Percentiles rank a stretch among this genome's conserved stretches.
Evolutionary conservation across 1,140 invertebrate species (phyloP).

Genomic region (Dreissena polymorpha): DNA sequence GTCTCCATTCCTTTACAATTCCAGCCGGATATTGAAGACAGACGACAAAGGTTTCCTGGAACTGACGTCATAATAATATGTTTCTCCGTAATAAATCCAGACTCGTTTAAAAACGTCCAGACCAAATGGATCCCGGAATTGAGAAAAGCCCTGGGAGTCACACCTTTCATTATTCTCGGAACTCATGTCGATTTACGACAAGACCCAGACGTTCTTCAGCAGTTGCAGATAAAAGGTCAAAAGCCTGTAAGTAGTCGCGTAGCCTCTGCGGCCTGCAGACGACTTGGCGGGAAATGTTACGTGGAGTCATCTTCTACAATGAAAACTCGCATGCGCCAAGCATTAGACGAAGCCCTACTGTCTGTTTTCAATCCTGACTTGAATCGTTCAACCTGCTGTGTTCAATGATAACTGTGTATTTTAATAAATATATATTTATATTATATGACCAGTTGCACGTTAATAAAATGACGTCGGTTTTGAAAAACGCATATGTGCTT

Average conservation of each 20-base stretch:
- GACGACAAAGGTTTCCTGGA: slow-evolving; percentile 54
- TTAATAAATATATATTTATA: too few relatives aligned
- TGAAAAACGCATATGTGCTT: too few relatives aligned
- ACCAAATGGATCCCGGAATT: slow-evolving; percentile 71
- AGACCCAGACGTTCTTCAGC: slow-evolving; percentile 53
- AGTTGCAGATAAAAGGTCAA: slow-evolving; percentile 49
- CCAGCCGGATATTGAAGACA: neutral
- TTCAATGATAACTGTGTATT: too few relatives aligned
- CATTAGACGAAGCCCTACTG: slow-evolving; percentile 64
- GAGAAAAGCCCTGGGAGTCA: slow-evolving; percentile 55
- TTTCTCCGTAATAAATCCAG: slow-evolving; percentile 68
- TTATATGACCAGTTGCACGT: too few relatives aligned
- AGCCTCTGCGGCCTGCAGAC: slow-evolving; percentile 43
- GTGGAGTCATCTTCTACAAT: slow-evolving; percentile 80
- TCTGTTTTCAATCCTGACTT: slow-evolving; percentile 56
- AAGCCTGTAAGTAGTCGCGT: slow-evolving; percentile 53
- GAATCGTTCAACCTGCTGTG: neutral
- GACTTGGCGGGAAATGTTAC: slow-evolving; percentile 62
- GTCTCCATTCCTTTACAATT: too few relatives aligned
- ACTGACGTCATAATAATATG: slow-evolving; percentile 73
- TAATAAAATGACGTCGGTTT: too few relatives aligned
- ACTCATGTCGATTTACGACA: slow-evolving; percentile 69
- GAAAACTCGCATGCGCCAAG: slow-evolving; percentile 61
- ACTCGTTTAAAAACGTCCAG: slow-evolving; percentile 63
- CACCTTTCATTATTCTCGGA: slow-evolving; percentile 69